phyloP scores from a whole-genome alignment of 2,888 invertebrate genomes.

The Xestia ashworthii region DNA sequence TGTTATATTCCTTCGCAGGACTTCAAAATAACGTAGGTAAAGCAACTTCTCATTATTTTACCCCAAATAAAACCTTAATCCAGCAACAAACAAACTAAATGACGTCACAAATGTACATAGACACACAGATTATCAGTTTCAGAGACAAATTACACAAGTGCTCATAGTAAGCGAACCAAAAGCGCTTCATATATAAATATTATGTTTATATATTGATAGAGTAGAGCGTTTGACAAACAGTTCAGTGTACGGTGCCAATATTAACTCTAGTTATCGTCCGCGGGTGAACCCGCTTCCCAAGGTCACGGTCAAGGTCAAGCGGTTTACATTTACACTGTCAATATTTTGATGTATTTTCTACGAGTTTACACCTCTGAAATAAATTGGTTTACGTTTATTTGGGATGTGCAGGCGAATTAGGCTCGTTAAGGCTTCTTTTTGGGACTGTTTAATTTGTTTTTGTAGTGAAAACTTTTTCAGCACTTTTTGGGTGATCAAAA shows the following conservation, averaged over 20 bases:
- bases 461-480: not conserved
- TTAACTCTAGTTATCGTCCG: slow-evolving; percentile 89
- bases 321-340: slow-evolving; percentile 78
- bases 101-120: slow-evolving; percentile 70
- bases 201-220: slow-evolving; percentile 91
- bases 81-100: slow-evolving; percentile 57
- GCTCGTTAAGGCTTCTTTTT: not conserved
- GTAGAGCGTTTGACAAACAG: slow-evolving; percentile 89
- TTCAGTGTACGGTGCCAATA: slow-evolving; percentile 88
- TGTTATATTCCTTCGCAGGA: not conserved
- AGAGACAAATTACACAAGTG: slow-evolving; percentile 88
- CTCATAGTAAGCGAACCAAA: slow-evolving; percentile 80
- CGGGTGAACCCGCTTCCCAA: slow-evolving; percentile 81
- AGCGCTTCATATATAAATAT: slow-evolving; percentile 89
- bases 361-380: slow-evolving; percentile 65
- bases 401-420: slow-evolving; percentile 18
- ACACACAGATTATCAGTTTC: slow-evolving; percentile 86
- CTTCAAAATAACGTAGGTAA: not conserved
- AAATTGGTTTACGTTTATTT: slow-evolving; percentile 49
- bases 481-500: no score
- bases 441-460: not conserved
- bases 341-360: slow-evolving; percentile 77
- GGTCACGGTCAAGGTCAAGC: slow-evolving; percentile 85
- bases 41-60: slow-evolving; percentile 3
- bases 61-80: slow-evolving; percentile 58